These are phyloP conservation scores for Andrena dorsata DNA, from an alignment of 2,888 invertebrate genomes.

Conservation along the genomic window DNA sequence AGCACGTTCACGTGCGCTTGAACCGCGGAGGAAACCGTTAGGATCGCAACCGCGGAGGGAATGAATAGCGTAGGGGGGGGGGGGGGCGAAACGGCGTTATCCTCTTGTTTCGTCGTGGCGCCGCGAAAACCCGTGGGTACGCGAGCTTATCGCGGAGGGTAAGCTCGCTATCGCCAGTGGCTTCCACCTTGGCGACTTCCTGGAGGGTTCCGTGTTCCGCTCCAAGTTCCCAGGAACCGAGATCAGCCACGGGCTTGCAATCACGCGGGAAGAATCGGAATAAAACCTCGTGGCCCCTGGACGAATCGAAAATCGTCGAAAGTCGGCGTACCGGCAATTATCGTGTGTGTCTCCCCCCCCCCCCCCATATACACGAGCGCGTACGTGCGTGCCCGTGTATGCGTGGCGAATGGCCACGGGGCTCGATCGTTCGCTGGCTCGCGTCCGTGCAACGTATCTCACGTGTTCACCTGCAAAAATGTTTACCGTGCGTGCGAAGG, in stretches of 20 bases:
- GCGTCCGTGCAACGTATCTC: slow-evolving; percentile 56
- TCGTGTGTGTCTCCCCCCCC: no score
- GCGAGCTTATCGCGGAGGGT: neutral
- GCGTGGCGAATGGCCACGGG: neutral
- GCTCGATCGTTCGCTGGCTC: slow-evolving; percentile 11
- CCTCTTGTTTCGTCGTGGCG: neutral
- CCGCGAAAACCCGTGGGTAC: neutral
- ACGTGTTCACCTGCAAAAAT: slow-evolving; percentile 70
- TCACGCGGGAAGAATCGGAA: neutral
- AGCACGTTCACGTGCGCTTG: slow-evolving; percentile 75
- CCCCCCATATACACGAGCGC: neutral
- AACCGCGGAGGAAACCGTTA: slow-evolving; percentile 77
- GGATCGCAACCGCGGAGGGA: slow-evolving; percentile 70
- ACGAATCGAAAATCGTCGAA: slow-evolving; percentile 15
- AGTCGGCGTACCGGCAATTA: slow-evolving; percentile 14
- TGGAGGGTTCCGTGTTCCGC: no score
- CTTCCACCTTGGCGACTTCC: no score
- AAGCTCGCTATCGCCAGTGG: no score
- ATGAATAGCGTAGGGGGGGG: slow-evolving; percentile 30
- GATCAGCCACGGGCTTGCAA: neutral
- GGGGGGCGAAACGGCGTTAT: slow-evolving; percentile 47
- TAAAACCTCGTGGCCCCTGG: neutral
- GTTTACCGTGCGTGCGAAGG: slow-evolving; percentile 68
- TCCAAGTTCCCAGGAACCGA: neutral
- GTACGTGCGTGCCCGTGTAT: neutral